These are phyloP conservation scores for Balanococcus diminutus DNA, from an alignment of 2,888 invertebrate genomes.

Conservation along the genomic window DNA sequence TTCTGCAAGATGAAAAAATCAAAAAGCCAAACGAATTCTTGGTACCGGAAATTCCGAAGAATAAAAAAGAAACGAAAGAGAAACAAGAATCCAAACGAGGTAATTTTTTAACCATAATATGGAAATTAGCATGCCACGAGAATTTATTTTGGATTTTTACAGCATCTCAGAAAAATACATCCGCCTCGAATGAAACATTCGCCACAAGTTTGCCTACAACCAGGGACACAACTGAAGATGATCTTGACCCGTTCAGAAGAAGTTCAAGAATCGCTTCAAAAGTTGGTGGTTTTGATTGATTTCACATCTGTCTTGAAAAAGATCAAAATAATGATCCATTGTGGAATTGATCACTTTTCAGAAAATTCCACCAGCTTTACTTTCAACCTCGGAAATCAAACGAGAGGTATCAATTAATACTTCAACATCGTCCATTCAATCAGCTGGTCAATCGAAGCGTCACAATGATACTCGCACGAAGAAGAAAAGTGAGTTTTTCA, in stretches of 20 bases:
- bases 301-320: no score
- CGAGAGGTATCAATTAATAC: not conserved
- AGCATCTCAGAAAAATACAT: not conserved
- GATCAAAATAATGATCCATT: no score
- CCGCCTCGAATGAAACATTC: not conserved
- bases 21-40: not conserved
- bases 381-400: not conserved
- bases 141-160: not conserved
- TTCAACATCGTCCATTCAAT: not conserved
- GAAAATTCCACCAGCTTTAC: not conserved
- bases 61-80: not conserved
- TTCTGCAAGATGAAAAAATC: not conserved
- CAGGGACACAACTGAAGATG: not conserved
- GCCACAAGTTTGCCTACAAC: no score
- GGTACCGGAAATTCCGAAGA: not conserved
- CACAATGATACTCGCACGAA: not conserved
- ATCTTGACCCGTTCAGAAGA: not conserved
- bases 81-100: not conserved
- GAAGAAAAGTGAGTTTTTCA: not conserved
- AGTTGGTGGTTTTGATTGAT: no score
- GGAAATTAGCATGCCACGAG: not conserved
- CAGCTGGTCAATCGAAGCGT: not conserved
- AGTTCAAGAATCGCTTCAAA: not conserved
- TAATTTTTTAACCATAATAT: not conserved
- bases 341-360: not conserved